Evolutionary conservation across 1,140 invertebrate species (phyloP).

Genomic region (Dendrolimus punctatus): DNA sequence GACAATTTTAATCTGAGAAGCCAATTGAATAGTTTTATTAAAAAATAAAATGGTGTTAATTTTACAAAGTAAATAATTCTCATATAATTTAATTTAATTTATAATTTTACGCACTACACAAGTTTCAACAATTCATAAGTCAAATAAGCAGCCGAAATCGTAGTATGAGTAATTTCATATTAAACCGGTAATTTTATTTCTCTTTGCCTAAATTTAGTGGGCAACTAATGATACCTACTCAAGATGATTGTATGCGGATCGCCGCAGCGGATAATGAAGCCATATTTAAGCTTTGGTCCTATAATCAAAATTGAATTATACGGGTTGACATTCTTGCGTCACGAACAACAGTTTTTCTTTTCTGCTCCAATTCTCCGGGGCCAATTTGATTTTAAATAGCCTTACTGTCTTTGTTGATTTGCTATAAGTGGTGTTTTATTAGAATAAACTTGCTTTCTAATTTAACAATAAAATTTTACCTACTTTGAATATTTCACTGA

Average conservation of each 20-base stretch:
- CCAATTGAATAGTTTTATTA: too few relatives aligned
- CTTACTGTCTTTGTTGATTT: constrained; percentile 3
- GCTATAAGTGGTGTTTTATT: too few relatives aligned
- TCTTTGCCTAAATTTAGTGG: constrained; percentile 48
- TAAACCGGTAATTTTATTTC: constrained; percentile 57
- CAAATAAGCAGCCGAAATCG: constrained; percentile 36
- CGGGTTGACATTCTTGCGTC: constrained; percentile 63
- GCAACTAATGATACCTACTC: constrained; percentile 63
- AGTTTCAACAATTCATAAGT: constrained; percentile 3
- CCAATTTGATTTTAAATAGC: constrained; percentile 63
- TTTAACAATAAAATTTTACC: too few relatives aligned
- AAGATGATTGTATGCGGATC: constrained; percentile 64
- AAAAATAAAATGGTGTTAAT: too few relatives aligned
- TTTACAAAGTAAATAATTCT: too few relatives aligned
- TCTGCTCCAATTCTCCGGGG: constrained; percentile 58
- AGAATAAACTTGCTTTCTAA: too few relatives aligned
- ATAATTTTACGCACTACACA: not conserved
- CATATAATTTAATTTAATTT: not conserved
- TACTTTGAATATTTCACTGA: too few relatives aligned
- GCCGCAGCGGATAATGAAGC: constrained; percentile 60
- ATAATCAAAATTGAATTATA: constrained; percentile 72
- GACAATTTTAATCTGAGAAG: too few relatives aligned
- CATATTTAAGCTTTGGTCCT: constrained; percentile 65
- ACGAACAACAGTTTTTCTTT: constrained; percentile 53
- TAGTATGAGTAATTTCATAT: constrained; percentile 50